Base-by-base conservation (phyloP, 2,888 invertebrate species). In the Melanostoma scalare region DNA sequence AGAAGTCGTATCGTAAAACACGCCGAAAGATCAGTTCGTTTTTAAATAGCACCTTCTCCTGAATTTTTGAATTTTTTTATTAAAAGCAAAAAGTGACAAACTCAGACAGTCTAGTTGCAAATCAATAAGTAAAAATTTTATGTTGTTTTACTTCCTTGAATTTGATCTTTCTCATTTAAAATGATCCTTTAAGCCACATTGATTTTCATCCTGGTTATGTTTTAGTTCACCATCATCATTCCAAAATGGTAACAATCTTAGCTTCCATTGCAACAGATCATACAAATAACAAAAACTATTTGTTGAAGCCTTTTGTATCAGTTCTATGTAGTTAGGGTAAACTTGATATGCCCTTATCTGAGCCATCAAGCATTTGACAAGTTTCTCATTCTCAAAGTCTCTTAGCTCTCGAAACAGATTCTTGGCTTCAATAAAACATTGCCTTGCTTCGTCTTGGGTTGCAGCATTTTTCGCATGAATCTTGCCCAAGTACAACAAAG, bases 241-340 rank as follows among this genome's bases (percentile, higher is more conserved):
- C 84, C 84, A 84, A 48, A 79, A 84, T 4, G 84, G 84, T 31
- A 79, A 1, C 50, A 71, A 46, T 60, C 42, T 74, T 6, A 75
- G 84, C 10, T 84, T 55, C 84, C 84, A 84, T 2, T 84, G 74
- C 6, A 74, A 36, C 44, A 84, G 6, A 67, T 84, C 60, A n/a
- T 63, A 84, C 30, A 79, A 50, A 55, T 79, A 61, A 5, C 84
- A 78, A 48, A 56, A 84, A 6, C 50, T 61, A 2, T n/a, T 20
- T 8, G 6, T 30, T 4, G 74, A 61, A 1, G 74, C 65, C 3
- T 31, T 67, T 46, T 52, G 67, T n/a, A 84, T 74, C 8, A 84
- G 6, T 30, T 84, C 79, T 9, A 78, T 56, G 50, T 79, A 84
- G 10, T 30, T 71, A 30, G 78, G 79, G 55, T 79, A 84, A 3